These are phyloP conservation scores for Eupithecia subumbrata DNA, from an alignment of 2,888 invertebrate genomes.

Conservation along the genomic window DNA sequence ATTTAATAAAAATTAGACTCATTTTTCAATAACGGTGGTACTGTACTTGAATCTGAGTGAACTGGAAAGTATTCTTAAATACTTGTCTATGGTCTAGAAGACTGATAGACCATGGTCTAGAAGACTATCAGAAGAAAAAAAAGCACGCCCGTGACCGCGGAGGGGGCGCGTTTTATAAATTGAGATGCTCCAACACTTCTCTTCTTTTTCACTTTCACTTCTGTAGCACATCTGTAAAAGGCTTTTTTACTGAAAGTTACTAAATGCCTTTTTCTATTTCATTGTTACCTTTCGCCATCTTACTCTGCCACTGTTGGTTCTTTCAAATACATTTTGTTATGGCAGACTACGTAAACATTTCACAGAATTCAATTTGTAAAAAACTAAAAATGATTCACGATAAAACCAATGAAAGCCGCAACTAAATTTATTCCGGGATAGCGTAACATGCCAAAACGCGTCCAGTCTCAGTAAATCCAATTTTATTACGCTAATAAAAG, in stretches of 20 bases:
- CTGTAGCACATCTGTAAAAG: background rate
- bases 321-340: background rate
- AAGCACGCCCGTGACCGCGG: too few species aligned
- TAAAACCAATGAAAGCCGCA: conserved; percentile 46
- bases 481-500: conserved; percentile 82
- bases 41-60: too few species aligned
- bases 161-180: too few species aligned
- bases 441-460: conserved; percentile 64
- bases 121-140: too few species aligned
- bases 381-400: conserved; percentile 35
- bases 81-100: too few species aligned
- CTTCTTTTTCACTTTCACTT: too few species aligned
- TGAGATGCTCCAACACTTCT: too few species aligned
- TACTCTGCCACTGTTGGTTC: background rate
- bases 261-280: background rate
- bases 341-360: conserved; percentile 14
- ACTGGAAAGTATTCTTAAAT: too few species aligned
- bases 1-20: too few species aligned
- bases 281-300: background rate
- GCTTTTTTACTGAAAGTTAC: background rate
- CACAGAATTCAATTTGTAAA: conserved; percentile 33
- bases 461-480: conserved; percentile 73
- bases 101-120: too few species aligned
- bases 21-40: too few species aligned
- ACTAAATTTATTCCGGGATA: conserved; percentile 62